Base-by-base conservation (phyloP, 1,140 invertebrate genomes). In the Macrobrachium nipponense region DNA sequence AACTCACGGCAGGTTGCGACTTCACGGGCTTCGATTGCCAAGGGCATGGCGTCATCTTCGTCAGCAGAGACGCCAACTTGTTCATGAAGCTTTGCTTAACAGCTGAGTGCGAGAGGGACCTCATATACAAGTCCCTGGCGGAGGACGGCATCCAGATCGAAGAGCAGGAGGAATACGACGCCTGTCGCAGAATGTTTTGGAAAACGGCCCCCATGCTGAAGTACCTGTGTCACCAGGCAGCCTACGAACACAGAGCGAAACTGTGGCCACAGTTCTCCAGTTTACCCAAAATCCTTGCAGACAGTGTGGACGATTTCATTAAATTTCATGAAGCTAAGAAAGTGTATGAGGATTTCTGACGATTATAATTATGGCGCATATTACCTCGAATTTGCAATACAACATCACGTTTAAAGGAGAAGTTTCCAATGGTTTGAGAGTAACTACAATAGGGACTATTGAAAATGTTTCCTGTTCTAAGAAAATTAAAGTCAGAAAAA, bases 1-100 rank as follows among this genome's bases (percentile, higher is more conserved):
- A 79, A 18, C 44, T 85, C 11, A n/a, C 58, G 5, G 76, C 83
- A 36, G 59, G 76, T 7, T 85, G 83, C 15, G 83, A 85, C 66
- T 85, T 36, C 36, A 85, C 83, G 1, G 76, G 83, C 11, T 85
- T 85, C 44, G 76, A 85, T 1, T 85, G 83, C 58, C 83, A 79
- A 66, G 83, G 83, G n/a, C 75, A 75, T 3, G 82, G 82, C 12
- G 61, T 72, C 6, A 85, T 85, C 66, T 85, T 60, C 83, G 23
- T 85, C 58, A 72, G 76, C 23, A 72, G 59, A n/a, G 27, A 85
- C 64, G 10, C 83, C 44, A 60, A 72, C 23, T 18, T 60, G 18
- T 85, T 85, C 77, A 20, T 79, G 18, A 59, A 61, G 11, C 10
- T 59, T 12, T 20, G 27, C 17, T 7, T 85, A 5, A 12, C 17